A percentile compares a stretch with the other conserved stretches of the same genome.
Conservation (phyloP, 2,888 invertebrate species). For the Xanthorhoe spadicearia region DNA sequence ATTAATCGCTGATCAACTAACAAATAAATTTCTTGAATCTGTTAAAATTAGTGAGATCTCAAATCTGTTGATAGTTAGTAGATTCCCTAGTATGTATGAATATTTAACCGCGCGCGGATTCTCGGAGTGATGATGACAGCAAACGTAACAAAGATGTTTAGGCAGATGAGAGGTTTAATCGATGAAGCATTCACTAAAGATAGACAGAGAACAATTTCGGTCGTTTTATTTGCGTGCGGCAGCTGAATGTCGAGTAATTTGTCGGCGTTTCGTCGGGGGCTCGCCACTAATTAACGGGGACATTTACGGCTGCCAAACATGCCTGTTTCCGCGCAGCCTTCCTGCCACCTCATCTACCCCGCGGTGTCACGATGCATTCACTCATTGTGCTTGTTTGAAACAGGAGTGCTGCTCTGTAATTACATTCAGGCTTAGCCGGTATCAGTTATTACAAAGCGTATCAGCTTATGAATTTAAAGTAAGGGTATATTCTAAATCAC, state of each 20-base stretch:
- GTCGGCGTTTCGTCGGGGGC: constrained; percentile 68
- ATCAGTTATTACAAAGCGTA: constrained; percentile 10
- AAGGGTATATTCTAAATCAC: background rate
- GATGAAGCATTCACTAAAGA: constrained; percentile 23
- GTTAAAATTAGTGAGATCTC: no score
- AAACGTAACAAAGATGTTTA: background rate
- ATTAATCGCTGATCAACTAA: no score
- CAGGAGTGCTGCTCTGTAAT: constrained; percentile 45
- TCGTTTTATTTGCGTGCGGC: constrained; percentile 65
- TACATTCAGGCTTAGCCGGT: constrained; percentile 40
- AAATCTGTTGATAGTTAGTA: no score
- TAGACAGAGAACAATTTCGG: constrained; percentile 39
- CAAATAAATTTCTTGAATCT: no score
- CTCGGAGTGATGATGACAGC: no score
- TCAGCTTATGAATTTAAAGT: constrained; percentile 12
- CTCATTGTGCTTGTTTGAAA: constrained; percentile 47
- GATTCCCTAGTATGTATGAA: background rate
- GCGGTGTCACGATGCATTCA: constrained; percentile 49
- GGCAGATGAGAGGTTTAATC: constrained; percentile 15
- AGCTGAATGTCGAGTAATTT: constrained; percentile 73
- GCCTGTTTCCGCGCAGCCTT: constrained; percentile 59
- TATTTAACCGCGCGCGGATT: no score
- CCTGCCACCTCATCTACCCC: constrained; percentile 49
- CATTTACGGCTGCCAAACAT: constrained; percentile 76
- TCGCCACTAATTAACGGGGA: constrained; percentile 78